A percentile compares a stretch with the other conserved stretches of the same genome.
Evolutionary conservation across 2,797 vertebrate species (phyloP).

Genomic region (Notolepis coatsorum): DNA sequence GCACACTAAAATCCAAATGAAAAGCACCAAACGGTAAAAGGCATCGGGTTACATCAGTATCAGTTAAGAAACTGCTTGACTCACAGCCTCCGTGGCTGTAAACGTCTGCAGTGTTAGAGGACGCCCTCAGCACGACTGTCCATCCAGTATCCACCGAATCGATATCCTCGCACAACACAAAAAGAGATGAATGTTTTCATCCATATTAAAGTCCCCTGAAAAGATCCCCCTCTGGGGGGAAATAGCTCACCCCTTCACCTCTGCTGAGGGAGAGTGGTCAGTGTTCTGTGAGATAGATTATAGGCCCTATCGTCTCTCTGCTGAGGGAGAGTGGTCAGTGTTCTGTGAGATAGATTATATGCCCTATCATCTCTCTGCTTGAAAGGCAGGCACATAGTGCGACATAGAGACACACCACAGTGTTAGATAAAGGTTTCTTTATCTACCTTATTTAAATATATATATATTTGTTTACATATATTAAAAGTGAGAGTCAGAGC

Average conservation of each 20-base stretch:
- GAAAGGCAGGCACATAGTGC: constrained; percentile 56
- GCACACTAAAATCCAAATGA: too few species aligned
- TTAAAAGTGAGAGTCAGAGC: constrained; percentile 36
- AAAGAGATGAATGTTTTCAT: constrained; percentile 75
- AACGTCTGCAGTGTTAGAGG: constrained; percentile 46
- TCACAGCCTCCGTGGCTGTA: constrained; percentile 16
- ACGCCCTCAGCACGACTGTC: constrained; percentile 42
- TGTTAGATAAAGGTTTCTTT: constrained; percentile 51
- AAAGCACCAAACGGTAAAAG: too few species aligned
- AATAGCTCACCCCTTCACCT: constrained; percentile 72
- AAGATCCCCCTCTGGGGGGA: constrained; percentile 58
- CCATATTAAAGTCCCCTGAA: constrained; percentile 68
- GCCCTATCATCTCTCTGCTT: constrained; percentile 70
- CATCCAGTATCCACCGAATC: constrained; percentile 51
- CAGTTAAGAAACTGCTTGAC: constrained; percentile 4
- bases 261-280: constrained; percentile 59
- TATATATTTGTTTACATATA: constrained; percentile 58
- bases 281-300: constrained; percentile 76
- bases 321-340: constrained; percentile 64
- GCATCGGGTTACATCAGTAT: too few species aligned
- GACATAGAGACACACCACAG: constrained; percentile 48
- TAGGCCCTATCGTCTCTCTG: constrained; percentile 60
- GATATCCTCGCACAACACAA: constrained; percentile 58
- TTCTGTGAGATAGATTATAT: constrained; percentile 75
- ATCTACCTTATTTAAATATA: constrained; percentile 56